Evolutionary conservation across 2,113 vertebrate species (phyloP).

Genomic region (Neopipo cinnamomea): DNA sequence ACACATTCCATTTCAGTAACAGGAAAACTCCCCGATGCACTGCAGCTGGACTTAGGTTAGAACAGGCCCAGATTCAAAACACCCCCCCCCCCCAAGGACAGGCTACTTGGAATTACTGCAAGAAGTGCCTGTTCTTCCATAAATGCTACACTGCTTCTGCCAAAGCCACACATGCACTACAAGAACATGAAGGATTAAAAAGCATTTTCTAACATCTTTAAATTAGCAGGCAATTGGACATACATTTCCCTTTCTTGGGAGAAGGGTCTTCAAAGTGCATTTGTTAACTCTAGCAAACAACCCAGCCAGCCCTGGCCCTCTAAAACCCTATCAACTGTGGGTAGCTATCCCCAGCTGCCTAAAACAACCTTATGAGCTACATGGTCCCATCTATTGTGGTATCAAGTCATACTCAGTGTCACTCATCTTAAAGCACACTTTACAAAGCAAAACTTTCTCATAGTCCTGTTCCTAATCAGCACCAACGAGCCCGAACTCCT

Average conservation of each 20-base stretch:
- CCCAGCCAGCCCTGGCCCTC: neutral
- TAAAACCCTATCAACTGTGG: neutral
- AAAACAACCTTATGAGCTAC: fast-evolving
- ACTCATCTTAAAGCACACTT: neutral
- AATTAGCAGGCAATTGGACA: neutral
- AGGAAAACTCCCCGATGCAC: neutral
- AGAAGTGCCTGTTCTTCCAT: neutral
- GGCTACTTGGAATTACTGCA: neutral
- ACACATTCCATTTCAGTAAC: neutral
- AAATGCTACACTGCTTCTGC: neutral
- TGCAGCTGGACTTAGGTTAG: neutral
- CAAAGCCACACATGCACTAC: fast-evolving
- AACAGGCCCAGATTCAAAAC: neutral
- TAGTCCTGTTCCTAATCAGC: neutral
- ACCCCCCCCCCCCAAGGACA: neutral
- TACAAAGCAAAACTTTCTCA: neutral
- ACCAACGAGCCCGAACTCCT: neutral
- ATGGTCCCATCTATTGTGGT: too few species aligned
- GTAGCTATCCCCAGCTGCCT: neutral
- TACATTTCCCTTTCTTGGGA: neutral
- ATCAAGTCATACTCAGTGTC: neutral
- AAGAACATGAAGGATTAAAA: neutral
- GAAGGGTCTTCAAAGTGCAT: neutral
- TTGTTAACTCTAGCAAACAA: neutral
- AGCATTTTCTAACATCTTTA: neutral